Conservation (phyloP, 2,888 invertebrate species). For the Cosmorhoe ocellata region DNA sequence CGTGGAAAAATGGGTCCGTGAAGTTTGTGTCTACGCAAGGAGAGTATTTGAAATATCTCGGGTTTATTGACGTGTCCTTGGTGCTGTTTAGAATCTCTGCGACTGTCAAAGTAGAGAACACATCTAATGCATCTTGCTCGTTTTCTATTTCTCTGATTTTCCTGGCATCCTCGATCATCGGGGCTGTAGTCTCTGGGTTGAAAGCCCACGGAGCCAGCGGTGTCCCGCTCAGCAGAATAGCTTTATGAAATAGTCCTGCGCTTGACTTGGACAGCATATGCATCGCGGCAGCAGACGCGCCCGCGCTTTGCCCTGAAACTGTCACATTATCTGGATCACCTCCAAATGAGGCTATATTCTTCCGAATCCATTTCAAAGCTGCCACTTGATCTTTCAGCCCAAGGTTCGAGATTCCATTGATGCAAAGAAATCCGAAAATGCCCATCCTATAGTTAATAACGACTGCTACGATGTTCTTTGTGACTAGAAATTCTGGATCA, state of each 20-base stretch:
- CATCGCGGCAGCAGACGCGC: constrained; percentile 64
- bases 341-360: constrained; percentile 66
- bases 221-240: constrained; percentile 65
- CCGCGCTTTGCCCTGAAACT: constrained; percentile 71
- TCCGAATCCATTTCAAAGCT: constrained; percentile 67
- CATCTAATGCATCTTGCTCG: constrained; percentile 50
- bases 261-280: constrained; percentile 63
- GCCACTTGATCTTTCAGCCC: constrained; percentile 72
- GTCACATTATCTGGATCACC: constrained; percentile 75
- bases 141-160: constrained; percentile 48
- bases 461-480: constrained; percentile 60
- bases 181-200: constrained; percentile 52
- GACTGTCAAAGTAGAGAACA: constrained; percentile 49
- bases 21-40: constrained; percentile 63
- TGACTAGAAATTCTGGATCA: constrained; percentile 68
- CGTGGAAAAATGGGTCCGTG: constrained; percentile 62
- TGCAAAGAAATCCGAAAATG: constrained; percentile 66
- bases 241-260: constrained; percentile 66
- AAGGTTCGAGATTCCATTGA: constrained; percentile 64
- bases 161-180: constrained; percentile 56
- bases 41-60: constrained; percentile 65
- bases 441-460: constrained; percentile 69
- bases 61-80: constrained; percentile 55
- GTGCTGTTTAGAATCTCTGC: constrained; percentile 52
- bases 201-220: constrained; percentile 68